These are phyloP conservation scores for Temnothorax unifasciatus DNA, from an alignment of 2,888 invertebrate genomes.

Conservation along the genomic window DNA sequence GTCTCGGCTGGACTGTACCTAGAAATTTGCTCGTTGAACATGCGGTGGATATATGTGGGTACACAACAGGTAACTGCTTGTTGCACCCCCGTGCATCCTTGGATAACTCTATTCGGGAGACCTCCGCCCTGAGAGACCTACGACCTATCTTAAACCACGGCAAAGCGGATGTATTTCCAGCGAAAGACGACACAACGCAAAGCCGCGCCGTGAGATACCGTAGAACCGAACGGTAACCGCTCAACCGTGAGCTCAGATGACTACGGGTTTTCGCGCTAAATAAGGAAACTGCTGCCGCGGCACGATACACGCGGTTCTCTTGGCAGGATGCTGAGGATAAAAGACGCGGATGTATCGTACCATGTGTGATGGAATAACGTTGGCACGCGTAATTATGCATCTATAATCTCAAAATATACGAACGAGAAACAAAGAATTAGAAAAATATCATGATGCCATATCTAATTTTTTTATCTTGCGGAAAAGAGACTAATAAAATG, in stretches of 20 bases:
- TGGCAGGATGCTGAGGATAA: conserved; percentile 40
- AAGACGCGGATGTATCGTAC: conserved; percentile 13
- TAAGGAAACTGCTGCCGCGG: conserved; percentile 70
- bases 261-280: conserved; percentile 76
- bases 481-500: neutral
- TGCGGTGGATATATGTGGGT: conserved; percentile 50
- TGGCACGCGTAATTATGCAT: neutral
- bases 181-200: conserved; percentile 64
- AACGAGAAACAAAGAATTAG: neutral
- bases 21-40: conserved; percentile 73
- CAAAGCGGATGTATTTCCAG: conserved; percentile 76
- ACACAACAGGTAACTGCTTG: conserved; percentile 65
- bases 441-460: neutral
- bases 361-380: no score
- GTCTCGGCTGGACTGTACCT: conserved; percentile 67
- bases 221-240: conserved; percentile 68
- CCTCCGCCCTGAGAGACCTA: conserved; percentile 75
- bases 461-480: neutral
- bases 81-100: conserved; percentile 68
- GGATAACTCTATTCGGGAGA: conserved; percentile 76
- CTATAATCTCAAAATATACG: neutral
- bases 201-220: conserved; percentile 68
- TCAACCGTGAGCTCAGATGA: conserved; percentile 72
- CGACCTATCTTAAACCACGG: conserved; percentile 75
- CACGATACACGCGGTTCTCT: conserved; percentile 52